Evolutionary conservation across 2,797 vertebrate species (phyloP), one percentile per base, ranked within the genome.

Genomic region (Lophius americanus): DNA sequence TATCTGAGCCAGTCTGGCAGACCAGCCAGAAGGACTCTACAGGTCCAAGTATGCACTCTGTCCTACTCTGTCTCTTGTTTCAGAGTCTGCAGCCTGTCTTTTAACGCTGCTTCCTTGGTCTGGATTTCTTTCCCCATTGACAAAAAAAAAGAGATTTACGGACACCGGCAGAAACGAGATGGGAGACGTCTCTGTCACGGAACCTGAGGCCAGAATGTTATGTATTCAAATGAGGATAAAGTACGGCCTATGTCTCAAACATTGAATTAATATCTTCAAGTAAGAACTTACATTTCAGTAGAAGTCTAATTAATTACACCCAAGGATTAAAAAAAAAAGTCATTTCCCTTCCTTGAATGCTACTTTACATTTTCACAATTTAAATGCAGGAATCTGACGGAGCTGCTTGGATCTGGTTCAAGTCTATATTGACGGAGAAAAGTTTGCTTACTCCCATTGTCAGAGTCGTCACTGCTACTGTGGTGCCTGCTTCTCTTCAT

Each of bases 391-490:
- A 74, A 33, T 12, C 32, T 38, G 54, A 43, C 36, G 32, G 48
- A 3, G 23, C 5, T 50, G 58, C 1, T 33, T 57, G 44, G 65
- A 39, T 62, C 70, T 61, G 3, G 5, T 75, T 73, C 7, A 0
- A 8, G 33, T 67, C 82, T 81, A 79, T 82, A 50, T 6, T 32
- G 70, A 75, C 49, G 56, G 60, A 63, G 51, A 57, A 76, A 4
- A 47, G 53, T 82, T 75, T 64, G 87, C 98, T 98, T 95, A 99
- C 98, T 98, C 94, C 93, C 96, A 94, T 98, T 95, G 91, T 99
- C 98, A 5, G 98, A 98, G 89, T 99, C 97, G 41, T 99, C 97
- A 9, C 97, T 98, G 95, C 95, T 98, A 94, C 97, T 98, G 66
- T 94, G 94, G 86, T 96, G 93, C 70, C 95, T 94, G 82, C 85